Percentiles rank a stretch among this genome's conserved stretches.
phyloP scores from a whole-genome alignment of 2,888 invertebrate species.

The Ectemnius lituratus region DNA sequence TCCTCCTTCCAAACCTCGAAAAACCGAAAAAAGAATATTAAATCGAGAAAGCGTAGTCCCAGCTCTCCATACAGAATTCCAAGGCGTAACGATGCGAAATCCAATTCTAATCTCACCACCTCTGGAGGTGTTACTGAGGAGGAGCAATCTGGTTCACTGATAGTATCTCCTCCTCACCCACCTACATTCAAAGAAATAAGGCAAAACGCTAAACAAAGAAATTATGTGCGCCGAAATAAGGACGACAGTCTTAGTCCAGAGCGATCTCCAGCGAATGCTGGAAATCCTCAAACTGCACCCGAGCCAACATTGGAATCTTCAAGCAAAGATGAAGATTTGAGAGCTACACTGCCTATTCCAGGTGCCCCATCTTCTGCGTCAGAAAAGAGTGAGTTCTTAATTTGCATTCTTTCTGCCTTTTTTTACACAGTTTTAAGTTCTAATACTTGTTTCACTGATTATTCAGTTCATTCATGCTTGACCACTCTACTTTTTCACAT shows the following conservation, averaged over 20 bases:
- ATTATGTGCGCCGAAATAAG: conserved; percentile 84
- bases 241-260: conserved; percentile 82
- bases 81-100: conserved; percentile 68
- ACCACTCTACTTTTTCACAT: too few relatives aligned
- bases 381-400: conserved; percentile 72
- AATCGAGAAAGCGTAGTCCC: conserved; percentile 72
- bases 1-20: conserved; percentile 78
- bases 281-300: conserved; percentile 51
- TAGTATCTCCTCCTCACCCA: conserved; percentile 74
- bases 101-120: conserved; percentile 62
- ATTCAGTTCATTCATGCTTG: neutral
- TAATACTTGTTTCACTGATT: neutral
- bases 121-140: conserved; percentile 73
- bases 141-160: conserved; percentile 75
- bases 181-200: conserved; percentile 75
- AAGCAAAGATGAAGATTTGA: conserved; percentile 75
- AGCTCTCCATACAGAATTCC: conserved; percentile 75
- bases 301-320: conserved; percentile 66
- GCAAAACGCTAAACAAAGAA: conserved; percentile 78
- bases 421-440: conserved; percentile 5
- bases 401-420: conserved; percentile 23
- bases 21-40: conserved; percentile 69
- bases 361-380: conserved; percentile 56
- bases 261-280: conserved; percentile 59
- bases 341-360: conserved; percentile 68